Evolutionary conservation across 2,888 invertebrate species (phyloP).

Genomic region (Drosophila vallismaia): DNA sequence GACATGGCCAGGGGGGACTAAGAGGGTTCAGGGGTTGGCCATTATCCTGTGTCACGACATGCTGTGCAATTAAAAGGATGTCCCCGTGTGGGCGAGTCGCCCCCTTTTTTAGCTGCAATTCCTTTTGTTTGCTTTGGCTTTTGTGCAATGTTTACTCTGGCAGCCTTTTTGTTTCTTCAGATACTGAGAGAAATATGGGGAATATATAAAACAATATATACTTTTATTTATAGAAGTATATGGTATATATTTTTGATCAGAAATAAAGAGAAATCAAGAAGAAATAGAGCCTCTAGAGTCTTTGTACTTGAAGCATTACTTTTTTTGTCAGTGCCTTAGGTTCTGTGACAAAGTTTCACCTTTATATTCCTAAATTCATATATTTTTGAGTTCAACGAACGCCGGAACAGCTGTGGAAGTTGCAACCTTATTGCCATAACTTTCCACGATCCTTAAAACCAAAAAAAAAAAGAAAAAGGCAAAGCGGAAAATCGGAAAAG

Average conservation of each 20-base stretch:
- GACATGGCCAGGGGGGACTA: conserved; percentile 2
- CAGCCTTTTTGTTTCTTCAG: conserved; percentile 1
- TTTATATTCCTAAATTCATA: conserved; percentile 3
- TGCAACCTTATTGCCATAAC: conserved; percentile 31
- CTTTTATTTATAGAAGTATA: not conserved
- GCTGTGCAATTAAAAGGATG: conserved; percentile 48
- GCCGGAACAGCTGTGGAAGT: conserved; percentile 66
- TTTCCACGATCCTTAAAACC: conserved; percentile 2
- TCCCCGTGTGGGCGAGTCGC: conserved; percentile 1
- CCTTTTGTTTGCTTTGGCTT: conserved; percentile 46
- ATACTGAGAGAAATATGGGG: conserved; percentile 12
- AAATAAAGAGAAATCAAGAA: no score
- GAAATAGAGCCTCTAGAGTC: no score
- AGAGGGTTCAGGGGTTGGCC: conserved; percentile 1
- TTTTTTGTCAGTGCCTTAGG: conserved; percentile 14
- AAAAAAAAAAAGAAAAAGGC: conserved; percentile 14
- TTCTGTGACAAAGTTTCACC: conserved; percentile 16
- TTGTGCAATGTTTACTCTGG: conserved; percentile 28
- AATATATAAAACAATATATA: not conserved
- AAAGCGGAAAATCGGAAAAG: conserved; percentile 27
- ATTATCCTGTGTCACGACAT: conserved; percentile 46
- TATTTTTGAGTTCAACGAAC: conserved; percentile 62
- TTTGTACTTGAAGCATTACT: conserved; percentile 2
- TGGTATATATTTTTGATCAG: conserved; percentile 15
- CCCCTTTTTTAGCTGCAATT: conserved; percentile 28